Evolutionary conservation across 1,140 invertebrate species (phyloP).

Genomic region (Panulirus ornatus): DNA sequence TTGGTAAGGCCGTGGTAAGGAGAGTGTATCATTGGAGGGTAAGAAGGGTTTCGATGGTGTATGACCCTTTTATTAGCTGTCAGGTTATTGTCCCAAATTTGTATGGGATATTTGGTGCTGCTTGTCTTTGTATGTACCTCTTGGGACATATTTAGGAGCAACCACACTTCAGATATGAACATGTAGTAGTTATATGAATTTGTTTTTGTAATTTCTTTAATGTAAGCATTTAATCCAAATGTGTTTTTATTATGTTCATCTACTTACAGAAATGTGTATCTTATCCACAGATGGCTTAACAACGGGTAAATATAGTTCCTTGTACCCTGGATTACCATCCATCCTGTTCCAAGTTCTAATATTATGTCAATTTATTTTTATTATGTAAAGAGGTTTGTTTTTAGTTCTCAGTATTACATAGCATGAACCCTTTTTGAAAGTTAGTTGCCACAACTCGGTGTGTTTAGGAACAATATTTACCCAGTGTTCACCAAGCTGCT

Average conservation of each 20-base stretch:
- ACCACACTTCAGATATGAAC: no score
- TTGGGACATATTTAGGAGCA: no score
- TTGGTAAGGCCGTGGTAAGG: no score
- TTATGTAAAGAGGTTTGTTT: neutral
- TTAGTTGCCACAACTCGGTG: neutral
- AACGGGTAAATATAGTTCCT: conserved; percentile 55
- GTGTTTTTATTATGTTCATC: neutral
- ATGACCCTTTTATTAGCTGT: no score
- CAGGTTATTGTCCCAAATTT: no score
- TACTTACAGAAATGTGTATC: conserved; percentile 23
- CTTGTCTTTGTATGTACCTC: no score
- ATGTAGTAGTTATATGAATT: no score
- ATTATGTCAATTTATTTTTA: neutral
- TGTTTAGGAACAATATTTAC: conserved; percentile 52
- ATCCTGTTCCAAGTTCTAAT: neutral
- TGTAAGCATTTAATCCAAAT: neutral
- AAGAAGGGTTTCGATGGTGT: no score
- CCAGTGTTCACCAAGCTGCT: neutral
- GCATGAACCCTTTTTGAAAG: neutral
- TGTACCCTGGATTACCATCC: neutral
- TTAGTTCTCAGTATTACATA: neutral
- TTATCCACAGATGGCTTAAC: conserved; percentile 53
- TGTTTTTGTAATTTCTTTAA: no score
- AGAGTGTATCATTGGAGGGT: no score
- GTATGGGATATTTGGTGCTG: no score